Evolutionary conservation across 2,113 vertebrate genomes (phyloP), one percentile per base, ranked within the genome.

Genomic region (Thermophis baileyi): DNA sequence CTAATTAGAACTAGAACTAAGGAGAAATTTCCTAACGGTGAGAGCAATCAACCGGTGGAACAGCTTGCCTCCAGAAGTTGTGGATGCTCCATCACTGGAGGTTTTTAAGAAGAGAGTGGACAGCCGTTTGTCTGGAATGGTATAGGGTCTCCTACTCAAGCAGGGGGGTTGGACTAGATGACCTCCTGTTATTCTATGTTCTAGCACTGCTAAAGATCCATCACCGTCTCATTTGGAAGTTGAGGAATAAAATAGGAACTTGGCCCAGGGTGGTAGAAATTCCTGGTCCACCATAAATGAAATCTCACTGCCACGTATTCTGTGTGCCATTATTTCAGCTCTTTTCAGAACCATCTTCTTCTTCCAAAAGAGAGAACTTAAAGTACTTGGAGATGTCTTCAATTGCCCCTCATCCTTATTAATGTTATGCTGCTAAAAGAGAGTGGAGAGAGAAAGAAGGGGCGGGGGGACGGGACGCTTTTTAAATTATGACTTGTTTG

Each of bases 401-500:
- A 50, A 11, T 49, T 89, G 87, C 85, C 91, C 55, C 53, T 55
- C 1, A 2, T 85, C 92, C 93, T 95, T 91, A 50, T 74, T 93
- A 22, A 2, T 47, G 27, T 2, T 8, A 93, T 93, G 94, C 53
- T 1, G 0, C 89, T 94, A 88, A 35, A 85, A 49, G 51, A 86
- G 87, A 90, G 24, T 7, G 2, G 16, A 51, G 81, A 88, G 7
- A 22, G 8, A 11, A 16, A 27, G 30, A 30, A 35, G 11, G 47
- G 27, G 18, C 5, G 47, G 50, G 12, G 11, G 60, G 95, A 92
- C 27, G 10, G 53, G 91, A 91, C 57, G 40, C 0, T 96, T 96
- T 97, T 96, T 95, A 96, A 97, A 97, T 97, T 97, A 97, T 87
- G 92, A 93, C 90, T 94, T 94, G 95, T 97, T 97, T 97, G 94